Base-by-base conservation (phyloP, 2,888 invertebrate species). In the Drosophila atripex region DNA sequence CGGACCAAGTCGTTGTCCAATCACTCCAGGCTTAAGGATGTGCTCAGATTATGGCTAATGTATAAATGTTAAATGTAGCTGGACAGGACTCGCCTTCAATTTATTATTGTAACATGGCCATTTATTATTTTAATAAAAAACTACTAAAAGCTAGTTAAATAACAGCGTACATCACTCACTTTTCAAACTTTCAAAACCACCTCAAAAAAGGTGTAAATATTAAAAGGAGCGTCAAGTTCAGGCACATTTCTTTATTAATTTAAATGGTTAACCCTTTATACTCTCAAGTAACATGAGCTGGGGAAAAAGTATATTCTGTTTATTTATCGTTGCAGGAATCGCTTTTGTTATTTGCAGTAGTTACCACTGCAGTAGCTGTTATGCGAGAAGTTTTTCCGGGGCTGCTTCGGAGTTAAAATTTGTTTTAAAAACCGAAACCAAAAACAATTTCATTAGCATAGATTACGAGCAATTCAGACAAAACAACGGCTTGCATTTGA, bases 361-460 rank as follows among this genome's bases (percentile, higher is more conserved):
- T 30, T 28, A 9, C 9, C 28, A 28, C 28, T 28, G 30, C 18
- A 30, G 55, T 50, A 51, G 45, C 38, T 63, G 66, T 35, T 68
- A 55, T 51, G 46, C 46, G 45, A 58, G 51, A 58, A 60, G 53
- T 66, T 72, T 64, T 61, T 68, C 41, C 54, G 45, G 23, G 54
- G 51, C 60, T 58, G 71, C 65, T 64, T 49, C 70, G 69, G 59
- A 63, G 46, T 63, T 50, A 65, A 21, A 78, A 73, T 85, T 78
- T 70, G 71, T 70, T 78, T 85, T 78, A 69, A 64, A 64, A 64
- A 51, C 51, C 65, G 71, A 80, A 82, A 83, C 73, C 80, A 71
- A 73, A 80, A 84, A 82, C 86, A 82, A 84, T 82, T 82, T 82
- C 82, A 82, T 82, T 86, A 82, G 82, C 86, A 82, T 82, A 82